Base-by-base conservation (phyloP, 2,113 vertebrate genomes). In the Tonatia bakeri region DNA sequence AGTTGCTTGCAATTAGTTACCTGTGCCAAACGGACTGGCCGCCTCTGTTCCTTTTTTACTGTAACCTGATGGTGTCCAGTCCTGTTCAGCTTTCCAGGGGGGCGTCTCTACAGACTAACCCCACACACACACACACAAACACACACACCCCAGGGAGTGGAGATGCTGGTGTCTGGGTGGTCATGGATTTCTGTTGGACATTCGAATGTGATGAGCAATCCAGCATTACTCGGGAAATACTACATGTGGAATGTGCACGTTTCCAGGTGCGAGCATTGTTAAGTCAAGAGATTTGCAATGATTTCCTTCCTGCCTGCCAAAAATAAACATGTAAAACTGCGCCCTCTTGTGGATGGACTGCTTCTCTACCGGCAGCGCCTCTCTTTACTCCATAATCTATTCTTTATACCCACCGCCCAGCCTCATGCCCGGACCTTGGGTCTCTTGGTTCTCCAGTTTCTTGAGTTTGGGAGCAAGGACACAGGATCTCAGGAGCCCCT, bases 221-320 rank as follows among this genome's bases (percentile, higher is more conserved):
- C 96, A 96, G 97, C 47, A 88, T 97, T 96, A 96, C 97, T 98
- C 98, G 98, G 98, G 95, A 98, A 98, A 96, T 96, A 83, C 97
- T 96, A 88, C 96, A 67, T 95, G 85, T 94, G 94, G 80, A 47
- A 31, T 90, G 9, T 86, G 97, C 97, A 97, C 97, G 61, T 98
- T 97, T 97, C 94, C 95, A 96, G 98, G 97, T 96, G 93, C 93
- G 54, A 94, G 97, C 97, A 88, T 96, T 98, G 97, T 98, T 96
- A 91, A 61, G 94, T 96, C 95, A 15, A 81, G 91, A 97, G 97
- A 93, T 98, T 98, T 98, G 98, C 97, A 94, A 97, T 97, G 98
- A 97, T 97, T 98, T 98, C 98, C 98, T 98, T 98, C 97, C 97
- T 98, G 98, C 98, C 98, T 98, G 98, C 98, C 98, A 97, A 97